Base-by-base conservation (phyloP, 2,113 vertebrate genomes). In the Piprites chloris region DNA sequence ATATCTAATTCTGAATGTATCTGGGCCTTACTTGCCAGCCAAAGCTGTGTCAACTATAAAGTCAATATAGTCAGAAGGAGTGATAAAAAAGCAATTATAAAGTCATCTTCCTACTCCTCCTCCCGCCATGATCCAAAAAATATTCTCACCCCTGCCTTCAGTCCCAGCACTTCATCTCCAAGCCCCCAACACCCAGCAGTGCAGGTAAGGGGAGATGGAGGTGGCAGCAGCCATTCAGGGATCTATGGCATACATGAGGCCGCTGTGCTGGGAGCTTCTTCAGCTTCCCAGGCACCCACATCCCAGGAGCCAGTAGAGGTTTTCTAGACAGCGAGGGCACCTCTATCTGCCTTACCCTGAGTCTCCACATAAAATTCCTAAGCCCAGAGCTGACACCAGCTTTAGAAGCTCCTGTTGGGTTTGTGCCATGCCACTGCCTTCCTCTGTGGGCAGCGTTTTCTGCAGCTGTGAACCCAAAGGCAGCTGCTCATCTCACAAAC, bases 61-160 rank as follows among this genome's bases (percentile, higher is more conserved):
- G 92, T 95, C 87, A 95, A 92, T 93, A 85, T 32, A 94, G 93
- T 72, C 89, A 94, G 87, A 90, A 88, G 88, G 28, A 71, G 32
- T 91, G 95, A 96, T 93, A 83, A 94, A 93, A 91, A 95, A 92
- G 81, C 87, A 87, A 94, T 91, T 95, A 97, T 91, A 96, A 95
- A 96, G 80, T 88, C 90, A 87, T 95, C 92, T 93, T 92, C 46
- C 66, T 44, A 52, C 56, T 92, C 28, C 27, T 93, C 23, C 67
- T 75, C 32, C 52, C 71, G n/a, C 27, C 78, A 72, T 15, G 50
- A 88, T 85, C 72, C 21, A 11, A 84, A 91, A 90, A 49, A 74
- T 53, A 78, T 12, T 66, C 61, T 63, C 46, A 76, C 35, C 63
- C 68, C 13, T 76, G 32, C 50, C 21, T 92, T 49, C 52, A 46